Evolutionary conservation across 2,113 vertebrate genomes (phyloP).

Genomic region (Ia io): DNA sequence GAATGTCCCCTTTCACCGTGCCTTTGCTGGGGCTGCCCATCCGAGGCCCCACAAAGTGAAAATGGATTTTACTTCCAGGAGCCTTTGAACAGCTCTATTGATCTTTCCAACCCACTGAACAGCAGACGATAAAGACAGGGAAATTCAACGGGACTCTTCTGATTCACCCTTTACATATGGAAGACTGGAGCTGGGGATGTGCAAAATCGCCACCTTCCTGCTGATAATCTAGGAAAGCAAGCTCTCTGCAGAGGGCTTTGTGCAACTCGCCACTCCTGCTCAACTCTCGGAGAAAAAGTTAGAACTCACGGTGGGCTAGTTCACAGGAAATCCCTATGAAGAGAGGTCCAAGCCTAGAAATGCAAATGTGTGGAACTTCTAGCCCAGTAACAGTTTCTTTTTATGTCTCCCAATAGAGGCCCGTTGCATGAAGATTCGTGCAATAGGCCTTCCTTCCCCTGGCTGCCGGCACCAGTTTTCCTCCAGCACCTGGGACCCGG

Average conservation of each 20-base stretch:
- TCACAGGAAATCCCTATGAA: background rate
- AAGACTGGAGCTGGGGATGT: background rate
- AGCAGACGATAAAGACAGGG: background rate
- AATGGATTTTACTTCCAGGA: conserved; percentile 33
- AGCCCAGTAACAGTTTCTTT: background rate
- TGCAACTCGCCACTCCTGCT: background rate
- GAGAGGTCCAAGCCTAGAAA: background rate
- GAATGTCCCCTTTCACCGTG: background rate
- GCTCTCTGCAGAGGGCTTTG: background rate
- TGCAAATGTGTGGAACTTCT: background rate
- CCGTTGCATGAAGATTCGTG: too few species aligned
- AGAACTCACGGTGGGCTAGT: background rate
- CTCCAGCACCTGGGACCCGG: too few species aligned
- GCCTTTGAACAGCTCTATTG: background rate
- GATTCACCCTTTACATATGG: background rate
- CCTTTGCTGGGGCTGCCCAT: background rate
- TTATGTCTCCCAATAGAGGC: background rate
- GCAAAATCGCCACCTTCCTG: background rate
- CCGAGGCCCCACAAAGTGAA: background rate
- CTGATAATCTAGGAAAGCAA: background rate
- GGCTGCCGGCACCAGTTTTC: too few species aligned
- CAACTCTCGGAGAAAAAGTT: background rate
- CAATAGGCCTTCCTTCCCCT: too few species aligned
- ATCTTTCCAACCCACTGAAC: conserved; percentile 39
- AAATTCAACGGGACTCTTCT: conserved; percentile 23